These are phyloP conservation scores for Archocentrus centrarchus DNA, from an alignment of 2,113 vertebrate genomes.

Conservation along the genomic window DNA sequence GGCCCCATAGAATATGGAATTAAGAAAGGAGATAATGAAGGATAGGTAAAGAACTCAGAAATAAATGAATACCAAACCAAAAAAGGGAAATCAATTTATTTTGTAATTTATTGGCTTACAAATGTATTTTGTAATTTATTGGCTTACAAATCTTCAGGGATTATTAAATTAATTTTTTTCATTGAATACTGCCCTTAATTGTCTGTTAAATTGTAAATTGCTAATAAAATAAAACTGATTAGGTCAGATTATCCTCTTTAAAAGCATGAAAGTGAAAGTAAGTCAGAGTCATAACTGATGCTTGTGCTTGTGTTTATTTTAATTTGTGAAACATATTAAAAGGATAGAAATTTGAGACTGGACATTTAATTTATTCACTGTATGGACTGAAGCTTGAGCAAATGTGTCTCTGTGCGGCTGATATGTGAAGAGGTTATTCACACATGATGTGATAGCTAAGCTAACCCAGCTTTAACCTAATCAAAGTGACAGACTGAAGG, in stretches of 20 bases:
- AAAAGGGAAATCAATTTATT: neutral
- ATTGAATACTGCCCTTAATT: neutral
- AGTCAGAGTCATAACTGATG: neutral
- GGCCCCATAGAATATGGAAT: neutral
- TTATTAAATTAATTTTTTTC: neutral
- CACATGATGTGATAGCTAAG: neutral
- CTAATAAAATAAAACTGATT: neutral
- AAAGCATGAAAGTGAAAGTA: neutral
- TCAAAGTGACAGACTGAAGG: neutral
- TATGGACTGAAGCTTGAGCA: neutral
- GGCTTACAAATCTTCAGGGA: neutral
- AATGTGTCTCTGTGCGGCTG: neutral
- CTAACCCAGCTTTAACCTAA: neutral
- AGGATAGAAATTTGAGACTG: neutral
- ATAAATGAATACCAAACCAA: neutral
- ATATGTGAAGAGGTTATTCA: neutral
- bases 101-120: neutral
- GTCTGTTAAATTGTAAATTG: neutral
- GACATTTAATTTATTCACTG: neutral
- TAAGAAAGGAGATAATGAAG: neutral
- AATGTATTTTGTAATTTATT: too few species aligned
- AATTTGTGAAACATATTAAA: neutral
- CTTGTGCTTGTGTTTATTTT: neutral
- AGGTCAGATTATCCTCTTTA: neutral
- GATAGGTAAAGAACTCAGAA: neutral